Evolutionary conservation across 2,113 vertebrate genomes (phyloP).

Genomic region (Columbina picui): DNA sequence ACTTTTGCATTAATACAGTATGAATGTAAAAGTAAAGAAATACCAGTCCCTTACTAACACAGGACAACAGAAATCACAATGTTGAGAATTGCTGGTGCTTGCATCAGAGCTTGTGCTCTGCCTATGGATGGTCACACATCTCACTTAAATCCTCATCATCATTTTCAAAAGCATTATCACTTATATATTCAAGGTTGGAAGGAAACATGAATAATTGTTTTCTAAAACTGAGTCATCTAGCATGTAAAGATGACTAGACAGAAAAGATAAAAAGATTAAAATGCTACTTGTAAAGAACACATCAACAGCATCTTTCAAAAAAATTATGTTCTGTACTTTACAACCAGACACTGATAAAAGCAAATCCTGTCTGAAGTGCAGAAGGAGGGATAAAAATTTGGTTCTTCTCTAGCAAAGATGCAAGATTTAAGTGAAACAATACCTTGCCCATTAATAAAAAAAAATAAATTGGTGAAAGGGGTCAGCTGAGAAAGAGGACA

Average conservation of each 20-base stretch:
- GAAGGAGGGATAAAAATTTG: neutral
- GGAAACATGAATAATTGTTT: neutral
- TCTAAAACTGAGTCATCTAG: neutral
- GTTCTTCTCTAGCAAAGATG: neutral
- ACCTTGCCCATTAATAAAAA: neutral
- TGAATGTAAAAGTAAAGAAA: neutral
- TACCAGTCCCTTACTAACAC: neutral
- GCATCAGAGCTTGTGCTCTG: neutral
- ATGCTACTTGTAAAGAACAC: neutral
- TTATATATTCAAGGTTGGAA: neutral
- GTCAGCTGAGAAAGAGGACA: neutral
- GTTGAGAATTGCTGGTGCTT: neutral
- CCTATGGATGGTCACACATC: neutral
- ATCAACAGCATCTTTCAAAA: neutral
- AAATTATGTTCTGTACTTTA: neutral
- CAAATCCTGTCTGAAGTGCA: neutral
- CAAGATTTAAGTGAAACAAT: neutral
- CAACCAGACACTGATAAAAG: neutral
- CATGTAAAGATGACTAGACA: slow-evolving; percentile 3
- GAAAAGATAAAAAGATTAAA: neutral
- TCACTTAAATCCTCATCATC: neutral
- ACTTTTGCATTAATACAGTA: neutral
- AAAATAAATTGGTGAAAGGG: neutral
- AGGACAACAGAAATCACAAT: neutral
- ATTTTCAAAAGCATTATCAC: neutral